phyloP scores from a whole-genome alignment of 2,888 invertebrate genomes.

The Epicampocera succincta region DNA sequence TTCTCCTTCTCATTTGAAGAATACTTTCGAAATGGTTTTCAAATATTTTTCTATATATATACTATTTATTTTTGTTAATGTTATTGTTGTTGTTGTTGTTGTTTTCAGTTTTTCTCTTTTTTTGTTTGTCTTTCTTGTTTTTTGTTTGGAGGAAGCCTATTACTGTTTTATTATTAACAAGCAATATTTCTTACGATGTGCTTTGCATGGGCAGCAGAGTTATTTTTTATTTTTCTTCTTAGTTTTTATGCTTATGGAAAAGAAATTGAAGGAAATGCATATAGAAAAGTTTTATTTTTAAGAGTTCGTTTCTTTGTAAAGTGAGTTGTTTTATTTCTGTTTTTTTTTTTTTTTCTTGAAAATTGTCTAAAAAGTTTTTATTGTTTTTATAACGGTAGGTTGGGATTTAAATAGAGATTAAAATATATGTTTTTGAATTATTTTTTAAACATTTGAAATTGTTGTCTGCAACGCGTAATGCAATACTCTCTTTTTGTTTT shows the following conservation, averaged over 20 bases:
- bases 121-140: not conserved
- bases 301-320: constrained; percentile 35
- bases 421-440: constrained; percentile 32
- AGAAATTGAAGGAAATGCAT: constrained; percentile 54
- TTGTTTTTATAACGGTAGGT: constrained; percentile 61
- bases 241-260: constrained; percentile 27
- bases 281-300: constrained; percentile 22
- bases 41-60: too few species aligned
- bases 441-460: constrained; percentile 40
- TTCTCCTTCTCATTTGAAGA: too few species aligned
- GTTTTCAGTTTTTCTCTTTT: constrained; percentile 1
- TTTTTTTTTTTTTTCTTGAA: constrained; percentile 12
- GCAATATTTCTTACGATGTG: constrained; percentile 56
- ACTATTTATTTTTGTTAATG: too few species aligned
- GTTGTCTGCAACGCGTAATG: constrained; percentile 45
- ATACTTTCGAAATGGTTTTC: too few species aligned
- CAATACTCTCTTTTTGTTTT: constrained; percentile 34
- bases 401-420: constrained; percentile 56
- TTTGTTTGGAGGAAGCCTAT: constrained; percentile 29
- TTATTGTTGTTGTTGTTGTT: too few species aligned
- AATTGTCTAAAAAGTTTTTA: constrained; percentile 51
- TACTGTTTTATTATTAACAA: constrained; percentile 54
- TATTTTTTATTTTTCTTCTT: constrained; percentile 16
- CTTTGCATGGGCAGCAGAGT: constrained; percentile 57
- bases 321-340: constrained; percentile 24